Evolutionary conservation across 2,888 invertebrate species (phyloP), one percentile per base, ranked within the genome.

Genomic region (Synergus gifuensis): DNA sequence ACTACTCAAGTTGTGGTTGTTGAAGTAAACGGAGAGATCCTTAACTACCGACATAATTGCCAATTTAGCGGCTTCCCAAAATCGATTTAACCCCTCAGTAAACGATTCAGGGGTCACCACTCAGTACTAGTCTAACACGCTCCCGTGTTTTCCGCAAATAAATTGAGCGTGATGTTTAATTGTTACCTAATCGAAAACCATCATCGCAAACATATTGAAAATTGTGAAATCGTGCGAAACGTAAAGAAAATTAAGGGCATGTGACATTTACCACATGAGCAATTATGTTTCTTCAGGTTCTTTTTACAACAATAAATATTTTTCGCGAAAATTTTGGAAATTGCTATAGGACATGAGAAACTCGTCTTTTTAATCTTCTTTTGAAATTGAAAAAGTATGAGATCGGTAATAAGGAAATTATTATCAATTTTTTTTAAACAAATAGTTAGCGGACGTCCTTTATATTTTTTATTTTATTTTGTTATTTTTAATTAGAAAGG

Each of bases 31-130:
- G 60, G 49, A 36, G 78, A 49, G 83, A 80, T 78, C 84, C 84
- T 86, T 85, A 87, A 85, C 85, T 85, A 81, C 83, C 82, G 82
- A 82, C 86, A 83, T 87, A 86, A 88, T 88, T 87, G 87, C 86
- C 86, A 88, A 88, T 88, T 88, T 87, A 83, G 82, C 73, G 73
- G 73, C 54, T 73, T 73, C 73, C 73, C 54, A 54, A 73, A 73
- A 73, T 73, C 73, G 73, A 73, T 73, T 54, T 54, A 73, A 54
- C 73, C 73, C 49, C 73, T 54, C 73, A 28, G 73, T 54, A 49
- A 73, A 54, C 73, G 73, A 73, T 73, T 54, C 28, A 73, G 54
- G n/a, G 54, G 73, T 73, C 73, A 73, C 54, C 73, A 73, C 36
- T 73, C 28, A 69, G 36, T 69, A 73, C 73, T 49, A 73, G 49